phyloP scores from a whole-genome alignment of 1,140 invertebrate species.

The Teleopsis dalmanni region DNA sequence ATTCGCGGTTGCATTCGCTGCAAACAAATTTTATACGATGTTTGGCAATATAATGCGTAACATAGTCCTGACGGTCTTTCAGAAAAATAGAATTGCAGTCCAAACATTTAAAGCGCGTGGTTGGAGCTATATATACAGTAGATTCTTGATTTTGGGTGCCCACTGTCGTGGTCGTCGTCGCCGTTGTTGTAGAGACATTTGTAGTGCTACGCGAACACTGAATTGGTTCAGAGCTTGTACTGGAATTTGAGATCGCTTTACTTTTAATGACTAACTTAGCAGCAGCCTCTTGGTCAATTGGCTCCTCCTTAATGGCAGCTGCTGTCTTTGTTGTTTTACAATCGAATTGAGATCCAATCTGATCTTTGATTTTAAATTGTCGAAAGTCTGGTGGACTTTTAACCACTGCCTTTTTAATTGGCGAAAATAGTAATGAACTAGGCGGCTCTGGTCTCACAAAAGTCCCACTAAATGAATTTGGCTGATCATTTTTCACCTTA shows the following conservation, averaged over 20 bases:
- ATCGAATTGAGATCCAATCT: no score
- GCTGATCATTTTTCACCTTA: neutral
- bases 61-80: slow-evolving; percentile 23
- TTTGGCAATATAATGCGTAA: slow-evolving; percentile 25
- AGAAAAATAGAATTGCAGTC: slow-evolving; percentile 34
- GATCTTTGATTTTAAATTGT: neutral
- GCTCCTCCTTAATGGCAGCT: neutral
- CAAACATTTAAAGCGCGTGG: slow-evolving; percentile 26
- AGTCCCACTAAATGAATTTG: slow-evolving; percentile 8
- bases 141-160: neutral
- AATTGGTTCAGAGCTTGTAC: neutral
- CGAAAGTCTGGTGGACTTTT: neutral
- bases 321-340: neutral
- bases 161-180: neutral
- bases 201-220: neutral
- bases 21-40: slow-evolving; percentile 33
- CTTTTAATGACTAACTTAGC: neutral
- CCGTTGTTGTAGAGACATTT: neutral
- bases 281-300: neutral
- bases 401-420: neutral
- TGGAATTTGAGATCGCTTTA: neutral
- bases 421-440: slow-evolving; percentile 7
- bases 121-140: neutral
- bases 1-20: slow-evolving; percentile 33
- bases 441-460: slow-evolving; percentile 9